These are phyloP conservation scores for Aeoliscus strigatus DNA, from an alignment of 2,797 vertebrate species.

Conservation along the genomic window DNA sequence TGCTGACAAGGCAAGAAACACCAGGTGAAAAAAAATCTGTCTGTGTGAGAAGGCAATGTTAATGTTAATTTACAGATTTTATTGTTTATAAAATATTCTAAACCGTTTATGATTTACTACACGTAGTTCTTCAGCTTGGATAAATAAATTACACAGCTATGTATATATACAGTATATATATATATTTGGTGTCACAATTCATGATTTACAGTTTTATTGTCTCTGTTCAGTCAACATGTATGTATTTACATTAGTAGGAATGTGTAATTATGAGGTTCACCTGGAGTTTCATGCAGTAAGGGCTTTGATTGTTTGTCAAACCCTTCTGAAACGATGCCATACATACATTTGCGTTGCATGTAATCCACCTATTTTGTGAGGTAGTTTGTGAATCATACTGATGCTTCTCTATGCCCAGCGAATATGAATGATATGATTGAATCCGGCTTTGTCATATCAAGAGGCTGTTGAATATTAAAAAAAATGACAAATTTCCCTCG, in stretches of 20 bases:
- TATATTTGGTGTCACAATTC: no score
- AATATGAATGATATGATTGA: not conserved
- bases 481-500: no score
- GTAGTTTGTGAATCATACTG: conserved; percentile 41
- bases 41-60: not conserved
- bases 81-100: no score
- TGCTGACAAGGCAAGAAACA: conserved; percentile 1
- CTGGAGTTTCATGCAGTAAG: conserved; percentile 20
- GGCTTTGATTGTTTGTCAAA: conserved; percentile 1
- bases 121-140: no score
- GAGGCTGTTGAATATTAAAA: no score
- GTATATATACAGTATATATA: no score
- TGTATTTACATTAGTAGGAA: no score
- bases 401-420: conserved; percentile 30
- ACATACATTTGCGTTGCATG: conserved; percentile 39
- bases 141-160: no score
- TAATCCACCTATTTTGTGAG: conserved; percentile 12
- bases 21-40: conserved; percentile 5
- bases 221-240: no score
- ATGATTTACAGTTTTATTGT: no score
- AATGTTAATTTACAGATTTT: no score
- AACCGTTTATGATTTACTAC: no score
- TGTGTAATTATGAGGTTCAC: conserved; percentile 5
- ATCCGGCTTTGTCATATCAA: not conserved
- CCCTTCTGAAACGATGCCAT: conserved; percentile 55